Conservation (phyloP, 2,888 invertebrate genomes). For the Callinectes sapidus region DNA sequence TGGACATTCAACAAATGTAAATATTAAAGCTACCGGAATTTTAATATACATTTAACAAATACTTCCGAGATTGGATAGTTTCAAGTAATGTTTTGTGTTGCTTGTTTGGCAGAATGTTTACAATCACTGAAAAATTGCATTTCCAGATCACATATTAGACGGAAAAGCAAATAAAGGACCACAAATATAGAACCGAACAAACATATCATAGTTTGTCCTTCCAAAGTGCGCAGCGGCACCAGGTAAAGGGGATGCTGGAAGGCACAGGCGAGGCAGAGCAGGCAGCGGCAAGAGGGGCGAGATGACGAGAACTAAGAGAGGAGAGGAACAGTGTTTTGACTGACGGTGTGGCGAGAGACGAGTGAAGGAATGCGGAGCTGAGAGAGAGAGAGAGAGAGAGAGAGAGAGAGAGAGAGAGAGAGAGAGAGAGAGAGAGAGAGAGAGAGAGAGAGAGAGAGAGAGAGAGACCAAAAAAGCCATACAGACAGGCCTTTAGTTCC, state of each 20-base stretch:
- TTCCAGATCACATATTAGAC: background rate
- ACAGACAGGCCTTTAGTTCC: background rate
- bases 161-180: background rate
- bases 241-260: background rate
- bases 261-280: background rate
- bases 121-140: background rate
- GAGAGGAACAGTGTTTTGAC: background rate
- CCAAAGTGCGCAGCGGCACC: background rate
- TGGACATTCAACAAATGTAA: constrained; percentile 22
- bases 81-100: background rate
- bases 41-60: constrained; percentile 28
- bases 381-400: background rate
- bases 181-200: background rate
- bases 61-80: constrained; percentile 22
- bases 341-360: background rate
- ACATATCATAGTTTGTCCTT: background rate
- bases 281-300: background rate
- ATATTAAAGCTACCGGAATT: constrained; percentile 12
- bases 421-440: background rate
- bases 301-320: background rate
- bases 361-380: background rate
- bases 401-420: background rate
- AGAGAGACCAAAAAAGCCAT: background rate
- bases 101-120: background rate
- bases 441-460: background rate